Conservation (phyloP, 2,113 vertebrate genomes). For the Apteryx mantelli region DNA sequence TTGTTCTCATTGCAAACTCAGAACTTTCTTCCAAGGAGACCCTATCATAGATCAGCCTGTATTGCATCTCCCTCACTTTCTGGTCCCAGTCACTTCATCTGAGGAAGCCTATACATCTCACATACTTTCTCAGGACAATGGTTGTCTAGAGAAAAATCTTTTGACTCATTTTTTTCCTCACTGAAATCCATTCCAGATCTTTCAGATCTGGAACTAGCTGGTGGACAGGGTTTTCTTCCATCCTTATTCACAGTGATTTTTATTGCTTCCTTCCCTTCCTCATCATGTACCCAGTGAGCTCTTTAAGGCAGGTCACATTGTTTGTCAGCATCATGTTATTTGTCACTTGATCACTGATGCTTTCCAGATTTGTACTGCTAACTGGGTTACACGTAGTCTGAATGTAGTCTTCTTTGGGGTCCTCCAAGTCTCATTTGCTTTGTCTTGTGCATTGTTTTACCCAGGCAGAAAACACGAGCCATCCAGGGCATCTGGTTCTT, state of each 20-base stretch:
- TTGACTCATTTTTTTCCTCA: background rate
- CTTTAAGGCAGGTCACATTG: conserved; percentile 25
- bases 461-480: background rate
- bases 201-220: background rate
- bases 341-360: background rate
- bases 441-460: background rate
- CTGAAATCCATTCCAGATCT: background rate
- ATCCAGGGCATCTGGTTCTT: background rate
- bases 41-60: background rate
- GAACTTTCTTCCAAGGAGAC: background rate
- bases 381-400: background rate
- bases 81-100: background rate
- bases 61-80: background rate
- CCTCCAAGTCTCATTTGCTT: background rate
- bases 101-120: background rate
- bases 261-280: conserved; percentile 61
- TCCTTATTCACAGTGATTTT: background rate
- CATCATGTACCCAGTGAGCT: conserved; percentile 13
- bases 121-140: background rate
- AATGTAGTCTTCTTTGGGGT: background rate
- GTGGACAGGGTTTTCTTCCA: background rate
- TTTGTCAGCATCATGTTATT: background rate
- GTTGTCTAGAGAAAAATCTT: background rate
- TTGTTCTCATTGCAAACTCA: background rate
- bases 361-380: background rate